Evolutionary conservation across 2,888 invertebrate genomes (phyloP).

Genomic region (Gisinianus flammeolus): DNA sequence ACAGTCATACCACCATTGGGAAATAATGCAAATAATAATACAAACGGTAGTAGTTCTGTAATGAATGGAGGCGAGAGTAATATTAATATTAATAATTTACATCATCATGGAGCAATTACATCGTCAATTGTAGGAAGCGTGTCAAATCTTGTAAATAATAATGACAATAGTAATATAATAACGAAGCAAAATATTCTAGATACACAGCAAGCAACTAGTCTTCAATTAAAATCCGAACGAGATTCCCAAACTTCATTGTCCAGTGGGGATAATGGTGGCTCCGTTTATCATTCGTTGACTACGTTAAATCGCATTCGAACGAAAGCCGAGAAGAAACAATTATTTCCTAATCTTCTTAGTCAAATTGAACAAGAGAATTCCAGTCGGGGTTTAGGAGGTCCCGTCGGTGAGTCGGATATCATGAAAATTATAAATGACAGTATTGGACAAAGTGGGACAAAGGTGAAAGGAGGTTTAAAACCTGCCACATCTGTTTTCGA

Average conservation of each 20-base stretch:
- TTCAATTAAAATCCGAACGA: slow-evolving; percentile 33
- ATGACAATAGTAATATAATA: not conserved
- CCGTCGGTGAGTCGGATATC: slow-evolving; percentile 28
- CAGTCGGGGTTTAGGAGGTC: slow-evolving; percentile 33
- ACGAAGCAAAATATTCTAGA: not conserved
- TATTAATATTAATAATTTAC: not conserved
- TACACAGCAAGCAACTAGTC: slow-evolving; percentile 37
- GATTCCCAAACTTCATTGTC: slow-evolving; percentile 22
- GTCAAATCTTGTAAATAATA: slow-evolving; percentile 28
- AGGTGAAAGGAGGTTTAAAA: slow-evolving; percentile 61
- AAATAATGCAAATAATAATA: slow-evolving; percentile 28
- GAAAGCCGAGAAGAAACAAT: slow-evolving; percentile 80
- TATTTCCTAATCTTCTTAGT: slow-evolving; percentile 58
- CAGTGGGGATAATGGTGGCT: slow-evolving; percentile 25
- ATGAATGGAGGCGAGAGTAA: slow-evolving; percentile 37
- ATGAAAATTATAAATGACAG: not conserved
- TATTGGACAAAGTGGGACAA: not conserved
- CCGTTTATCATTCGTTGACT: slow-evolving; percentile 31
- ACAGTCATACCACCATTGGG: slow-evolving; percentile 48
- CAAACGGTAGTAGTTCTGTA: not conserved
- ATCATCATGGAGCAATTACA: not conserved
- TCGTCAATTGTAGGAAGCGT: slow-evolving; percentile 16
- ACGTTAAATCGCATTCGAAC: slow-evolving; percentile 71
- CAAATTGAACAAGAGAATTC: slow-evolving; percentile 58
- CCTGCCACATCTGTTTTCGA: slow-evolving; percentile 70